Evolutionary conservation across 2,888 invertebrate species (phyloP), one percentile per base, ranked within the genome.

Genomic region (Limnephilus rhombicus): DNA sequence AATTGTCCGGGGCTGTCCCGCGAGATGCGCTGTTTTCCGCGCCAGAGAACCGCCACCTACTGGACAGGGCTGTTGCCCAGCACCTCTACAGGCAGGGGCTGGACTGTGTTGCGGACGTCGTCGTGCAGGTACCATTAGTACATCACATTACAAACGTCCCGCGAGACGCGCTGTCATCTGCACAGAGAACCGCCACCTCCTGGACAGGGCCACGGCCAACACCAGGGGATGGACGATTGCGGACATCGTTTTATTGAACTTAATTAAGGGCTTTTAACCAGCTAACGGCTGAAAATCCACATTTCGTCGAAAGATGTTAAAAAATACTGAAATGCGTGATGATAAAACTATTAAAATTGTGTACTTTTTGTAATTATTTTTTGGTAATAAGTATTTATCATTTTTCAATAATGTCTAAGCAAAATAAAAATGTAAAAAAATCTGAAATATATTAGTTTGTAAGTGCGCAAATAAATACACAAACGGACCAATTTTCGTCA

Each of bases 161-260:
- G 82, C 96, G 97, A 87, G 98, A 98, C 93, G 98, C 98, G 94
- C 97, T 98, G 0, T 98, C 98, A 95, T 97, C 97, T 93, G 97
- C 97, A 2, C 96, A 0, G 97, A 97, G 88, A 96, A 96, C 92
- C 94, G 95, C 92, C 96, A 96, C 13, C 95, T 96, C 49, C 96
- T 96, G 95, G 96, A 97, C 94, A 96, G 96, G 93, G 98, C 99
- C 31, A 98, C 99, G 93, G 98, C 98, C 99, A 99, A 95, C 99
- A 99, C 96, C 98, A 99, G 96, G 99, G 99, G 85, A 97, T 99
- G 97, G 97, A 99, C 94, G 98, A 99, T 99, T 80, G 99, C 99
- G 3, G 98, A 99, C 94, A 97, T 98, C 5, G 95, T 96, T 82
- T 41, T 41, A 41, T 41, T 7, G 41, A 41, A 41, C 41, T 41